A percentile compares a stretch with the other conserved stretches of the same genome.
Conservation (phyloP, 2,113 vertebrate genomes). For the Ia io region DNA sequence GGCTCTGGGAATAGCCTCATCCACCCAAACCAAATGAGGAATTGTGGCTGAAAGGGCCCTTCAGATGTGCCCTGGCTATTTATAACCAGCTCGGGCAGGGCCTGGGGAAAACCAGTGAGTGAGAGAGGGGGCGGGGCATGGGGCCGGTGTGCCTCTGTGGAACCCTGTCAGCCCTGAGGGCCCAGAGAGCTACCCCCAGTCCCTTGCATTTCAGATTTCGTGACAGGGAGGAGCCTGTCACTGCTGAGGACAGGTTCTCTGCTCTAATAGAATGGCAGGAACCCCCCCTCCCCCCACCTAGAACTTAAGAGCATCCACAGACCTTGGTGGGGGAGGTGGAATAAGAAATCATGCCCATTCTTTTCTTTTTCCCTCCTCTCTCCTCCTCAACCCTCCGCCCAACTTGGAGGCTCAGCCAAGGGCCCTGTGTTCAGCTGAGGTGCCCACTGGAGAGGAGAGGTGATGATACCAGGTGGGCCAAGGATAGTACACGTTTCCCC, state of each 20-base stretch:
- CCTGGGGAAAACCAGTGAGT: slow-evolving; percentile 38
- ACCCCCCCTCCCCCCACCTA: not conserved
- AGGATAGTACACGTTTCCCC: not conserved
- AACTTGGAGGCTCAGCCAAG: not conserved
- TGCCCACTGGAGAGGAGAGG: not conserved
- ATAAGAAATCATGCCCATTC: not conserved
- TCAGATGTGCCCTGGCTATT: slow-evolving; percentile 64
- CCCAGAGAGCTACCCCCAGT: not conserved
- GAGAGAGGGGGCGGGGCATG: not conserved
- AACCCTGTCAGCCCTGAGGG: not conserved
- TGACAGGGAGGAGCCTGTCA: not conserved
- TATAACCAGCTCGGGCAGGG: slow-evolving; percentile 54
- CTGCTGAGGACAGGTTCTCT: not conserved
- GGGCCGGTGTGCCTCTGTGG: not conserved
- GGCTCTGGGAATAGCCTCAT: slow-evolving; percentile 41
- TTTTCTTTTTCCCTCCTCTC: not conserved
- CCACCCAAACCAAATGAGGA: slow-evolving; percentile 70
- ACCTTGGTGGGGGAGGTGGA: not conserved
- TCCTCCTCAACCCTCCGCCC: not conserved
- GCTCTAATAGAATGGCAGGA: not conserved
- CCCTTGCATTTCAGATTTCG: not conserved
- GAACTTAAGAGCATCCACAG: not conserved
- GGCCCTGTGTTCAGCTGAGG: not conserved
- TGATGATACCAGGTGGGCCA: not conserved
- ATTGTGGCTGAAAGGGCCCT: slow-evolving; percentile 65